Evolutionary conservation across 1,140 invertebrate genomes (phyloP), one percentile per base, ranked within the genome.

Genomic region (Rhyzopertha dominica): DNA sequence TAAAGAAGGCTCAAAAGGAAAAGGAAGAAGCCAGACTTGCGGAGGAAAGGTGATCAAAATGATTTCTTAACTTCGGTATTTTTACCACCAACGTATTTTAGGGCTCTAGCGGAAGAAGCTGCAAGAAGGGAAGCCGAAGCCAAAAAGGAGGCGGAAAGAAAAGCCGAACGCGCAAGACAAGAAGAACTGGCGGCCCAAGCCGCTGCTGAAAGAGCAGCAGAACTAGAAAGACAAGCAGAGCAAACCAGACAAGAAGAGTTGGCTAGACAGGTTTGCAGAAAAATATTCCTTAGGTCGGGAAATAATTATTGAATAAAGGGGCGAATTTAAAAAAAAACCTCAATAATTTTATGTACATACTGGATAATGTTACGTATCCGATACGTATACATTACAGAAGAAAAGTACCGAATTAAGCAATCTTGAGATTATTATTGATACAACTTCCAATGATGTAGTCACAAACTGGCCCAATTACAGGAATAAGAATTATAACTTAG

Each of bases 11-110:
- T 35, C 76, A 78, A 54, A 68, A 73, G 49, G 74, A 73, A 47
- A 70, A 77, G 43, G 76, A 77, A 49, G 76, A 78, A 62, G 73
- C 70, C 34, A 76, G 74, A 42, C 70, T 71, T 53, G 72, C 72
- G n/a, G 74, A 79, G 61, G 76, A 80, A 56, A 76, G 70, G 78
- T 81, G 62, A 65, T 65, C 61, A 20, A 22, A 18, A 46, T 28
- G n/a, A 26, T n/a, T n/a, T 26, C n/a, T 8, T 26, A 26, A 5
- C 12, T 32, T 7, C 5, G 12, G 30, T 7, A 32, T 32, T 10
- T 32, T 8, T 39, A 38, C 28, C 8, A 22, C 16, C 10, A 9
- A 7, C 4, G 9, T n/a, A 30, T 53, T 54, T 3, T 18, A 61
- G 59, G 49, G 73, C 73, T 32, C 43, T 74, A 22, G 59, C 58